Percentiles rank a stretch among this genome's conserved stretches.
These are phyloP conservation scores for Xestia c-nigrum DNA, from an alignment of 2,888 invertebrate genomes.

Conservation along the genomic window DNA sequence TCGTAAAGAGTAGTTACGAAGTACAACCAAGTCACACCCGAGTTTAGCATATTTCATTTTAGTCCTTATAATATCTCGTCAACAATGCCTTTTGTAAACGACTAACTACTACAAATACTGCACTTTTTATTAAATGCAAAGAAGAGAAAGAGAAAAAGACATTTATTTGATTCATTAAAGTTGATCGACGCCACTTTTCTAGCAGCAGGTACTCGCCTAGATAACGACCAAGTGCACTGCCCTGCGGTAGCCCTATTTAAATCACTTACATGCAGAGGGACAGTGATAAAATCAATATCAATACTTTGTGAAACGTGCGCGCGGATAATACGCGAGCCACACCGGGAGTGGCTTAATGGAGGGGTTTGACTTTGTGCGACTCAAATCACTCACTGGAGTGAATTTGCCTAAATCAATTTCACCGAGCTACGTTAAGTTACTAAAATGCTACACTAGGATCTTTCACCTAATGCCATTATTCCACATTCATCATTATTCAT, in stretches of 20 bases:
- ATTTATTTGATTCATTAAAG: slow-evolving; percentile 6
- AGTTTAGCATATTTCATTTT: background rate
- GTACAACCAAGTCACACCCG: too few species aligned
- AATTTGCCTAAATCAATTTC: background rate
- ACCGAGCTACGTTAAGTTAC: too few species aligned
- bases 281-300: slow-evolving; percentile 63
- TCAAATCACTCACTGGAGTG: slow-evolving; percentile 19
- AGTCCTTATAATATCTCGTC: background rate
- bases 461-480: background rate
- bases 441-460: background rate
- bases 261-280: slow-evolving; percentile 37
- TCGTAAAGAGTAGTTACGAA: background rate
- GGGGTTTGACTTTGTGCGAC: slow-evolving; percentile 24
- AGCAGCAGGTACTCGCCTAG: background rate
- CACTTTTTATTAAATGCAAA: background rate
- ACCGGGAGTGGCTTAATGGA: slow-evolving; percentile 29
- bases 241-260: slow-evolving; percentile 27
- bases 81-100: background rate
- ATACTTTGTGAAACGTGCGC: slow-evolving; percentile 33
- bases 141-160: background rate
- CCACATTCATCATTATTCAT: too few species aligned
- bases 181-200: background rate
- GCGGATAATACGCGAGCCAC: slow-evolving; percentile 38
- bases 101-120: background rate
- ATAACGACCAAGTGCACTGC: slow-evolving; percentile 4